phyloP scores from a whole-genome alignment of 2,113 vertebrate genomes.

The Rostratula benghalensis region DNA sequence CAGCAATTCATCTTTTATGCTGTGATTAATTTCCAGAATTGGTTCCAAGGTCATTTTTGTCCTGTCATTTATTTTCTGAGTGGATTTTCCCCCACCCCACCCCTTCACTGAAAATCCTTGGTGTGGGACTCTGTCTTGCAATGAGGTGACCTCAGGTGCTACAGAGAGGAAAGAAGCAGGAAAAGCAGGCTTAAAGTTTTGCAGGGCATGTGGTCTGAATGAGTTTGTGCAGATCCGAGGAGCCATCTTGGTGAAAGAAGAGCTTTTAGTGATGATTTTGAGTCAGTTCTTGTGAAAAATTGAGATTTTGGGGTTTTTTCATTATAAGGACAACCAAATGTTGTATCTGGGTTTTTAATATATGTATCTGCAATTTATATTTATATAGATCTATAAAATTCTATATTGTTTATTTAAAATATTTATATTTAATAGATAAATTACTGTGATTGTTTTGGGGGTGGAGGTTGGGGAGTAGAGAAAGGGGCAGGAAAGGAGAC shows the following conservation, averaged over 20 bases:
- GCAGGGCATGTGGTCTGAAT: not conserved
- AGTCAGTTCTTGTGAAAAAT: not conserved
- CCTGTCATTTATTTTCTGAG: not conserved
- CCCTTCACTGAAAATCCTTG: not conserved
- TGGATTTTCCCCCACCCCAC: not conserved
- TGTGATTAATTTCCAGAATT: not conserved
- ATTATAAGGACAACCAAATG: not conserved
- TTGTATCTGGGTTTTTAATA: not conserved
- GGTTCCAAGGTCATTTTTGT: not conserved
- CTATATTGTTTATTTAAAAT: no score
- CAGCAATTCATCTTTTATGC: not conserved
- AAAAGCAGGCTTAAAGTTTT: not conserved
- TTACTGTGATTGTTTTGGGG: not conserved
- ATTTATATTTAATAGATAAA: not conserved
- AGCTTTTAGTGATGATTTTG: not conserved
- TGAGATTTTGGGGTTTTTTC: not conserved
- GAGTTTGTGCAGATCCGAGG: not conserved
- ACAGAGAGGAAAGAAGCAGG: not conserved
- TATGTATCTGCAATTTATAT: not conserved
- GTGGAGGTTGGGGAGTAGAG: not conserved
- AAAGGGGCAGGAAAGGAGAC: not conserved
- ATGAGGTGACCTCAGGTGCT: not conserved
- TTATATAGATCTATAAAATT: no score
- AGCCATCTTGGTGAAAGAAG: not conserved
- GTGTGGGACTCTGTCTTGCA: not conserved